Conservation (phyloP, 2,113 vertebrate genomes). For the Ptyas mucosa region DNA sequence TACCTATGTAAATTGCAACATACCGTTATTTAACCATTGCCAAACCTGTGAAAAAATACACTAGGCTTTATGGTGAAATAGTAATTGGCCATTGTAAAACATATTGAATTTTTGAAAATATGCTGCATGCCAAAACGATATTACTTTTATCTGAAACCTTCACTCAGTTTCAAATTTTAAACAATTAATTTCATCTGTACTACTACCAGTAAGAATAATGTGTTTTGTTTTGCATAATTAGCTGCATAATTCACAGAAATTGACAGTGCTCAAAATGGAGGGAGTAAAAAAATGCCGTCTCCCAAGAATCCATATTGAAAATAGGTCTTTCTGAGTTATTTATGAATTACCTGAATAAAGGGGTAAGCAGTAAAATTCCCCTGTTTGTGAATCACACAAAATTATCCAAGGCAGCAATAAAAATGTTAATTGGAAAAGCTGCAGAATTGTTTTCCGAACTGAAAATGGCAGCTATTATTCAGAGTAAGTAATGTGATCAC, state of each 20-base stretch:
- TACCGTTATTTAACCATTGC: constrained; percentile 30
- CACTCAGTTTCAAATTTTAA: constrained; percentile 26
- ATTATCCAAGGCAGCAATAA: background rate
- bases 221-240: constrained; percentile 36
- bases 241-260: constrained; percentile 20
- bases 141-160: constrained; percentile 13
- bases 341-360: background rate
- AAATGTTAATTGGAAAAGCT: background rate
- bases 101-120: background rate
- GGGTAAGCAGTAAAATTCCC: background rate
- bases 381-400: background rate
- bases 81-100: constrained; percentile 16
- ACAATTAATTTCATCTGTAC: constrained; percentile 5
- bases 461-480: background rate
- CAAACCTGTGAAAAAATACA: background rate
- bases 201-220: background rate
- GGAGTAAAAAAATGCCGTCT: background rate
- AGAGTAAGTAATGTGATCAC: background rate
- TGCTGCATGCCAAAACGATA: background rate
- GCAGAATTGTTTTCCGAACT: background rate
- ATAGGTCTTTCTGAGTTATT: background rate
- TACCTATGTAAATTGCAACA: constrained; percentile 7
- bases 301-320: background rate
- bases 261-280: background rate
- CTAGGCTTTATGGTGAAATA: background rate